phyloP scores from a whole-genome alignment of 2,797 vertebrate species.

The Acanthis flammea region DNA sequence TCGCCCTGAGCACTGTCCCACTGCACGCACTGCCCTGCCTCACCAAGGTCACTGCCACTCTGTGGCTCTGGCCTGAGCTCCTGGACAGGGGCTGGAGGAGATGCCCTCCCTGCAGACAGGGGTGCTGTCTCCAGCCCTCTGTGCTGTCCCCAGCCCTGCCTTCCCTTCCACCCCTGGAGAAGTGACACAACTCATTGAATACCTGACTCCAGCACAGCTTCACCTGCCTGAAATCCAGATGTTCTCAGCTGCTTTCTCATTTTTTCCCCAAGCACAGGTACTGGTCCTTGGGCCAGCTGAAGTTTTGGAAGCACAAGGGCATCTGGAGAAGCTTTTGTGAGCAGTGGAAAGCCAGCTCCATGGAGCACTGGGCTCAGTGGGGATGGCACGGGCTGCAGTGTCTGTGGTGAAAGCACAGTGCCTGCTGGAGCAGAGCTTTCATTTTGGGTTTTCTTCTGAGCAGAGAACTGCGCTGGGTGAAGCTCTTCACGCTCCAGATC shows the following conservation, averaged over 20 bases:
- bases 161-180: background rate
- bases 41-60: background rate
- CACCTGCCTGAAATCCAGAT: background rate
- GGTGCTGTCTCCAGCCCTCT: background rate
- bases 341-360: background rate
- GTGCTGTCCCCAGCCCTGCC: background rate
- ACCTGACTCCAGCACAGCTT: background rate
- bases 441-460: background rate
- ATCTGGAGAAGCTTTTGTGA: background rate
- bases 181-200: background rate
- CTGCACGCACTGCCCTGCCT: accelerated
- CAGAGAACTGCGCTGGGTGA: background rate
- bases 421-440: background rate
- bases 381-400: accelerated
- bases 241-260: background rate
- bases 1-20: accelerated
- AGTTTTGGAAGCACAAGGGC: background rate
- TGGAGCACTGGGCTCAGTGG: background rate
- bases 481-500: background rate
- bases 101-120: accelerated
- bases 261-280: background rate
- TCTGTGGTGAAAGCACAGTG: background rate
- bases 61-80: background rate
- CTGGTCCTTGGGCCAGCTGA: background rate
- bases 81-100: background rate